Percentiles rank a stretch among this genome's conserved stretches.
Evolutionary conservation across 2,797 vertebrate genomes (phyloP).

Genomic region (Cossypha heuglini): DNA sequence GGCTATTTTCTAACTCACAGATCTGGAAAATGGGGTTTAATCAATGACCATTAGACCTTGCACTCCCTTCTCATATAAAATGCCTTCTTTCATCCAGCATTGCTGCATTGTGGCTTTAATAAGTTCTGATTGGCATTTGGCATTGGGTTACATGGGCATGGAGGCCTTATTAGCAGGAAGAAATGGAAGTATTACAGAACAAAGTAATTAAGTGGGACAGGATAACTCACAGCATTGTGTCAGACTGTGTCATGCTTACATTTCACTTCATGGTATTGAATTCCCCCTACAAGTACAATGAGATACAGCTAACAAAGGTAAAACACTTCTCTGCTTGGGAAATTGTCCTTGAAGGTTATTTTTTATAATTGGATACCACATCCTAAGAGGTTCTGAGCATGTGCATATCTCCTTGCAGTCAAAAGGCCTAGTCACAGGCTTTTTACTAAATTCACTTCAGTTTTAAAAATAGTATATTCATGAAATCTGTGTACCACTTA

Average conservation of each 20-base stretch:
- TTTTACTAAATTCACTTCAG: background rate
- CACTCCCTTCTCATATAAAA: constrained; percentile 33
- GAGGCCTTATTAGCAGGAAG: constrained; percentile 1
- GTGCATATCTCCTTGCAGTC: background rate
- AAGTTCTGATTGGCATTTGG: constrained; percentile 24
- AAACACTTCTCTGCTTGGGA: background rate
- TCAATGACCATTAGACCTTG: constrained; percentile 69
- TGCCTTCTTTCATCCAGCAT: constrained; percentile 22
- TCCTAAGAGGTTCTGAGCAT: background rate
- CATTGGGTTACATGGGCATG: background rate
- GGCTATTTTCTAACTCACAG: constrained; percentile 72
- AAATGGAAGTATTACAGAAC: background rate
- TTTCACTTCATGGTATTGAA: background rate
- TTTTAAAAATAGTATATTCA: background rate
- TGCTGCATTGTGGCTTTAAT: constrained; percentile 18
- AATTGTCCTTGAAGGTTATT: background rate
- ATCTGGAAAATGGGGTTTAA: constrained; percentile 73
- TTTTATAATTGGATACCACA: background rate
- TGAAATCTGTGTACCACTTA: background rate
- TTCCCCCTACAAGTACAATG: background rate
- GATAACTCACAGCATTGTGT: background rate
- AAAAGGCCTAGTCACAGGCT: background rate
- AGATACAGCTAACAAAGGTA: background rate
- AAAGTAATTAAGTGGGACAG: background rate
- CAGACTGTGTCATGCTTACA: background rate